phyloP scores from a whole-genome alignment of 1,140 invertebrate species.

The Neelides sp. region DNA sequence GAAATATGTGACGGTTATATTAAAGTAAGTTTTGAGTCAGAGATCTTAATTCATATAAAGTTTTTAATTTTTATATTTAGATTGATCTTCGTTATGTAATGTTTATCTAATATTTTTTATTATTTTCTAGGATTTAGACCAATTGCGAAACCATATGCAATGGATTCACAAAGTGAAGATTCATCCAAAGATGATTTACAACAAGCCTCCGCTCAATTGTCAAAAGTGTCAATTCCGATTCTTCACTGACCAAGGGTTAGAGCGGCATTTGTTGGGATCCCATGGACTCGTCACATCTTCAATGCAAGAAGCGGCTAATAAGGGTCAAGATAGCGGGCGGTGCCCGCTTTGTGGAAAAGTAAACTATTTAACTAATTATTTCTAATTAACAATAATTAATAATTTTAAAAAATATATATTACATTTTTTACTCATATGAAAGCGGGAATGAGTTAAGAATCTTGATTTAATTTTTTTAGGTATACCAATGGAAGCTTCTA shows the following conservation, averaged over 20 bases:
- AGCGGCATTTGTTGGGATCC: constrained; percentile 80
- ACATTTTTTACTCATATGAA: background rate
- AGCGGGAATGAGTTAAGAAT: background rate
- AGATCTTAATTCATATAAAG: background rate
- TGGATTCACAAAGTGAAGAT: constrained; percentile 95
- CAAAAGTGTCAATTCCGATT: constrained; percentile 87
- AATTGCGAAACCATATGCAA: constrained; percentile 84
- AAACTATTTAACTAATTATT: constrained; percentile 32
- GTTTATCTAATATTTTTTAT: constrained; percentile 16
- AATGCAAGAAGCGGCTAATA: constrained; percentile 81
- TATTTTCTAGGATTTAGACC: constrained; percentile 61
- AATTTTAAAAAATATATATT: background rate
- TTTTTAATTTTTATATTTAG: background rate
- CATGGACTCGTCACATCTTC: constrained; percentile 88
- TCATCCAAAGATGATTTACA: constrained; percentile 91
- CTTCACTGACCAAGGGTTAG: constrained; percentile 73
- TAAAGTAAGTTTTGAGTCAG: constrained; percentile 43
- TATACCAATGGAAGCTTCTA: constrained; percentile 81
- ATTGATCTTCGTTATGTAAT: background rate
- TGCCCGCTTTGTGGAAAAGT: constrained; percentile 86
- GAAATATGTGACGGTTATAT: constrained; percentile 92
- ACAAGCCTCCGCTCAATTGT: constrained; percentile 83
- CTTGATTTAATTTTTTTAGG: constrained; percentile 41
- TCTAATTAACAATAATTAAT: background rate
- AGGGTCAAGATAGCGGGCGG: constrained; percentile 80